Base-by-base conservation (phyloP, 2,113 vertebrate species). In the Nibea coibor region DNA sequence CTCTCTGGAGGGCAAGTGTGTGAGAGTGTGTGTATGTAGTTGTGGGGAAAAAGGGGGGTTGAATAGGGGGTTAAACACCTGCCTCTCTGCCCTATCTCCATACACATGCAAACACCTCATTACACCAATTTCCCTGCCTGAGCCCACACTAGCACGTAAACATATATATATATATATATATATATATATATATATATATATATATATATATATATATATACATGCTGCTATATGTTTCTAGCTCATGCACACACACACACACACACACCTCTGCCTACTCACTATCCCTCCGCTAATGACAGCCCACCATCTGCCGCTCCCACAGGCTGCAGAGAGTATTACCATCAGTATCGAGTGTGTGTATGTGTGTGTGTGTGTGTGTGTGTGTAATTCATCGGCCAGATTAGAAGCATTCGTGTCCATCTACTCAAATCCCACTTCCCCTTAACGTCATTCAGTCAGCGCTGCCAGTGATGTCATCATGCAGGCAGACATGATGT, bases 281-380 rank as follows among this genome's bases (percentile, higher is more conserved):
- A 75, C 45, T 51, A 86, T 87, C 85, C 88, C 91, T 86, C 87
- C 87, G 35, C 82, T 91, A 93, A 93, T 94, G 93, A 94, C 87
- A 51, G 86, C 81, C 90, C 89, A 68, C 91, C 91, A 94, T 93
- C 92, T 95, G 95, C 91, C 71, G 84, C 85, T 62, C 74, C 75
- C 87, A 90, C 81, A 80, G 87, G 91, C 88, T 42, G 56, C 82
- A 59, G 22, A 67, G 80, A 86, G 65, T 56, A 48, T 43, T 47
- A 74, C 76, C 71, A 65, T 84, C 73, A 47, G 68, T 56, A 42
- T 14, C 2, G 26, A 4, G 45, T 59, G 62, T 66, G 69, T 39
- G 64, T 54, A 64, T 48, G 31, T 70, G 54, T 47, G 56, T 54
- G 69, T 72, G 58, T 73, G 26, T 78, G 28, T 71, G 69, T 58